Base-by-base conservation (phyloP, 2,113 vertebrate species). In the Pavo muticus region DNA sequence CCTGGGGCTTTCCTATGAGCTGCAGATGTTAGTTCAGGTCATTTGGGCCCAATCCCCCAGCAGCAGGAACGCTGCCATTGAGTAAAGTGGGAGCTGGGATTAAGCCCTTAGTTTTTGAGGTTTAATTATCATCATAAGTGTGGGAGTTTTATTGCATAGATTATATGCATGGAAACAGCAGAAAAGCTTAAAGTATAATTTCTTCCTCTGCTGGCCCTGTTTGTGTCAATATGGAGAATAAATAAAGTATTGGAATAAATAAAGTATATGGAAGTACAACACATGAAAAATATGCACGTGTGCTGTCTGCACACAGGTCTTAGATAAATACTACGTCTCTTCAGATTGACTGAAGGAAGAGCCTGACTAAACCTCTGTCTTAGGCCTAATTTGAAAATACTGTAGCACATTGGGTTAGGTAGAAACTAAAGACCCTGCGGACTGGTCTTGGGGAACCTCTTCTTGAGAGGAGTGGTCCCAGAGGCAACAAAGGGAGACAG, bases 111-210 rank as follows among this genome's bases (percentile, higher is more conserved):
- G 84, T 97, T 96, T 88, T 93, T 88, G 82, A 91, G 63, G 82
- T 96, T 95, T 96, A 94, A 82, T 95, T 96, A 76, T 67, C 75
- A 42, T 88, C 40, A 2, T 89, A 86, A 94, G 84, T 73, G 78
- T 35, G 14, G 48, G 73, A 89, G 75, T 94, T 92, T 94, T 93
- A 89, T 16, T 96, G 84, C 84, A 74, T 96, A 74, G 79, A 79
- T 93, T 81, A 73, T 89, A 93, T 94, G 91, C 87, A 84, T 75
- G 65, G 57, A 87, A 97, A 95, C 88, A 92, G 95, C 86, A 95
- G 95, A 96, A 94, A 96, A 93, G 77, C 89, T 97, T 95, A 95
- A 96, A 97, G 91, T 70, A 80, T 37, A 95, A 96, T 97, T 96
- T 96, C 93, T 97, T 96, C 90, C 91, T 97, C 91, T 91, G 8